Conservation (phyloP, 2,888 invertebrate genomes). For the Pseudococcus viburni region DNA sequence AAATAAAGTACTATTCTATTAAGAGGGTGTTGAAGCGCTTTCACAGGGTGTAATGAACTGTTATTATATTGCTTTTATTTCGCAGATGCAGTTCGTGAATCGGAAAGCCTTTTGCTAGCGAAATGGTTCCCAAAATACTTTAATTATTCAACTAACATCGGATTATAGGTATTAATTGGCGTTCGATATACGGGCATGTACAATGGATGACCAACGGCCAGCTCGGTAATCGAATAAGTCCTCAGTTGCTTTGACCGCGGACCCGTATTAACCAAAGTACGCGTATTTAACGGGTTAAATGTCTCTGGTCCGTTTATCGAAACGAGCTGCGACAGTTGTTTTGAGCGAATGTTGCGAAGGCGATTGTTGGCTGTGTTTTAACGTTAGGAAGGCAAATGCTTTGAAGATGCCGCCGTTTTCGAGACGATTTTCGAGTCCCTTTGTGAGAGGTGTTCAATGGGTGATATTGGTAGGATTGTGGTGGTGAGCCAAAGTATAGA, state of each 20-base stretch:
- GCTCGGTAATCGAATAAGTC: slow-evolving; percentile 1
- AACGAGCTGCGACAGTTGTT: background rate
- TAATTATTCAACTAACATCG: slow-evolving; percentile 45
- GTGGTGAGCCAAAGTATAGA: background rate
- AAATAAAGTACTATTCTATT: slow-evolving; percentile 67
- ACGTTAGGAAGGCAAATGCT: background rate
- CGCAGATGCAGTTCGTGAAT: slow-evolving; percentile 66
- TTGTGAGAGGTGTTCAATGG: background rate
- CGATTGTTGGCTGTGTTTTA: background rate
- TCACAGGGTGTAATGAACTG: slow-evolving; percentile 68
- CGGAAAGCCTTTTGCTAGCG: slow-evolving; percentile 64
- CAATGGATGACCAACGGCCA: slow-evolving; percentile 9
- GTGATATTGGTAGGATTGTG: background rate
- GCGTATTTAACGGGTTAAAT: slow-evolving; percentile 35
- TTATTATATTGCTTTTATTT: slow-evolving; percentile 68
- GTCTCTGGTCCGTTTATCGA: background rate
- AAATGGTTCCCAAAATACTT: slow-evolving; percentile 63
- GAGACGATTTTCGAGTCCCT: background rate
- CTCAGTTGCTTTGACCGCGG: background rate
- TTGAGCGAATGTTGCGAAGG: background rate
- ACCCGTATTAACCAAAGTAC: background rate
- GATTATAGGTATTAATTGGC: slow-evolving; percentile 49
- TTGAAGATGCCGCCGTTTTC: background rate
- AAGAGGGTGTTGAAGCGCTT: slow-evolving; percentile 67
- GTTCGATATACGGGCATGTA: background rate